These are phyloP conservation scores for Pyrgus malvae DNA, from an alignment of 2,888 invertebrate species.

Conservation along the genomic window DNA sequence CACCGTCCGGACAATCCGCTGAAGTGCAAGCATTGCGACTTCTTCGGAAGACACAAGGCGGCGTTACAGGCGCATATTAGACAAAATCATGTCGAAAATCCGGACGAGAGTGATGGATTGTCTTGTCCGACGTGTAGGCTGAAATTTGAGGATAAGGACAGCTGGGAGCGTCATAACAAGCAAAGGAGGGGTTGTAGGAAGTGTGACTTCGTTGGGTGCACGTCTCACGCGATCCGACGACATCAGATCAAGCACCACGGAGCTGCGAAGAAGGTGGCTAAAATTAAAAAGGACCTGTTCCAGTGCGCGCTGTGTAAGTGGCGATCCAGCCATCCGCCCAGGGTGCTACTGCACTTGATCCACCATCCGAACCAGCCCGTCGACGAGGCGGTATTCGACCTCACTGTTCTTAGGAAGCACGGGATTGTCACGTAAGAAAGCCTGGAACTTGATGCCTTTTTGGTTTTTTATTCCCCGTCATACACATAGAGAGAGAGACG, in stretches of 20 bases:
- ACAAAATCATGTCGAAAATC: slow-evolving; percentile 26
- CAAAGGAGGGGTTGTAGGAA: slow-evolving; percentile 35
- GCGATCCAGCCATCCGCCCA: slow-evolving; percentile 43
- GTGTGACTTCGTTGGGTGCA: slow-evolving; percentile 38
- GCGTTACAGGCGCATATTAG: slow-evolving; percentile 44
- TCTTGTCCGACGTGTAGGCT: slow-evolving; percentile 28
- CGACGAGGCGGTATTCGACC: slow-evolving; percentile 46
- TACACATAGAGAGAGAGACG: too few species aligned
- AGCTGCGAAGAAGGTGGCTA: slow-evolving; percentile 8
- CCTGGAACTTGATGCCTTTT: neutral
- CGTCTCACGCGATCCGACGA: slow-evolving; percentile 26
- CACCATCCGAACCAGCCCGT: slow-evolving; percentile 62
- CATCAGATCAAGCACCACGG: slow-evolving; percentile 36
- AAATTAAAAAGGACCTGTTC: slow-evolving; percentile 38
- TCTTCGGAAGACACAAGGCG: slow-evolving; percentile 49
- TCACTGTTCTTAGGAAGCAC: slow-evolving; percentile 42
- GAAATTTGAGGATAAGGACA: slow-evolving; percentile 24
- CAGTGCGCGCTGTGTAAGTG: slow-evolving; percentile 53
- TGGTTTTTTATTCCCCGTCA: too few species aligned
- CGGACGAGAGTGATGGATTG: neutral
- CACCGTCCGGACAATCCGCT: slow-evolving; percentile 59
- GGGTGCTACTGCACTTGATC: slow-evolving; percentile 61
- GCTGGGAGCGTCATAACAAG: slow-evolving; percentile 25
- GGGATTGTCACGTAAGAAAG: slow-evolving; percentile 28
- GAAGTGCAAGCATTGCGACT: slow-evolving; percentile 50